These are phyloP conservation scores for Danio albolineatus DNA, from an alignment of 2,797 vertebrate species.

Conservation along the genomic window DNA sequence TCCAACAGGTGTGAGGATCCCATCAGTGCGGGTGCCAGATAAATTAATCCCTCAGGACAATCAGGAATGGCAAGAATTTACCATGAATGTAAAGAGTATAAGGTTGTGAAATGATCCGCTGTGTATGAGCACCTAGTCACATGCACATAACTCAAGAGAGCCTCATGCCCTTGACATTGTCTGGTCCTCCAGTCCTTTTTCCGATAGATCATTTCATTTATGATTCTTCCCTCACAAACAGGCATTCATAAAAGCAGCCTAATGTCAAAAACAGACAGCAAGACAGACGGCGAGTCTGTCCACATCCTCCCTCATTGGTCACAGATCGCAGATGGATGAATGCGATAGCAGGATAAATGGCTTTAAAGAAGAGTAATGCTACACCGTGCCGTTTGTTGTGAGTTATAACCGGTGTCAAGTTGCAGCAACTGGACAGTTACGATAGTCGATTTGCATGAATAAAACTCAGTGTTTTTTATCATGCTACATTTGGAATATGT, in stretches of 20 bases:
- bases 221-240: conserved; percentile 76
- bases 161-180: conserved; percentile 64
- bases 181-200: conserved; percentile 67
- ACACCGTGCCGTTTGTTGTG: neutral
- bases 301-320: conserved; percentile 51
- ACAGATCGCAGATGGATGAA: conserved; percentile 31
- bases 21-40: conserved; percentile 9
- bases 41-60: conserved; percentile 28
- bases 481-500: conserved; percentile 16
- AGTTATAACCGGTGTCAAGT: conserved; percentile 43
- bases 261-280: conserved; percentile 66
- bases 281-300: conserved; percentile 48
- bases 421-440: conserved; percentile 26
- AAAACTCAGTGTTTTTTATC: conserved; percentile 29
- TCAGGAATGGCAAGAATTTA: conserved; percentile 46
- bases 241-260: conserved; percentile 72
- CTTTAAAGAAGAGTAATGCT: conserved; percentile 25
- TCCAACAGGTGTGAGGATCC: conserved; percentile 29
- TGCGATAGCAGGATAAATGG: conserved; percentile 31
- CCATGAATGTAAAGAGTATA: conserved; percentile 11
- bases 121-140: conserved; percentile 14
- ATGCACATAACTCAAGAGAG: conserved; percentile 30
- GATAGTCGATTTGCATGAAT: conserved; percentile 29
- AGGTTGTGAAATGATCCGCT: conserved; percentile 20
- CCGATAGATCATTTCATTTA: conserved; percentile 73